These are phyloP conservation scores for Aeoliscus strigatus DNA, from an alignment of 2,797 vertebrate genomes.

Conservation along the genomic window DNA sequence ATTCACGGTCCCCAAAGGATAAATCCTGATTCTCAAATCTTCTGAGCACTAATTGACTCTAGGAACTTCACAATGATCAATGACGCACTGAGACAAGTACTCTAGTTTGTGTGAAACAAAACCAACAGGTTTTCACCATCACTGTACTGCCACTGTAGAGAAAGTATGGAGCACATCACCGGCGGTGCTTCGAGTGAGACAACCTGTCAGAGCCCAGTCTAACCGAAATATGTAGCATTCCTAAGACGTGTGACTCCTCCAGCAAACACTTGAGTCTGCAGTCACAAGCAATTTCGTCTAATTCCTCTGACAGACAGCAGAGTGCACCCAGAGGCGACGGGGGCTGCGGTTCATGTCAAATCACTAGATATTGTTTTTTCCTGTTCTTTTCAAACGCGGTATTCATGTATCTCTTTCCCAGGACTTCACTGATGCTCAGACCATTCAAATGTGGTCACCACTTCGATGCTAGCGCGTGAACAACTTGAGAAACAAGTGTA, in stretches of 20 bases:
- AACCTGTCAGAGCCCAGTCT: conserved; percentile 14
- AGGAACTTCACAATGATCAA: no score
- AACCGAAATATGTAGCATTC: conserved; percentile 35
- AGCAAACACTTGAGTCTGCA: conserved; percentile 15
- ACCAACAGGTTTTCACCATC: conserved; percentile 24
- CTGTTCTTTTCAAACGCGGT: no score
- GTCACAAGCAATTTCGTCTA: conserved; percentile 32
- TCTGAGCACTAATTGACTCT: no score
- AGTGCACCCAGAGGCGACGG: conserved; percentile 3
- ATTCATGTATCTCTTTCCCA: no score
- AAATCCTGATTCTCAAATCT: no score
- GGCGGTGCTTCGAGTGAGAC: conserved; percentile 41
- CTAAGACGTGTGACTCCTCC: conserved; percentile 17
- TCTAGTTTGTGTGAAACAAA: no score
- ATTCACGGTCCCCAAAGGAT: no score
- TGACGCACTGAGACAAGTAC: conserved; percentile 9
- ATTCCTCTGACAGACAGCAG: conserved; percentile 33
- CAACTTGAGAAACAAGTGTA: conserved; percentile 29
- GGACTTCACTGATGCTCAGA: no score
- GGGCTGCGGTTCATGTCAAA: conserved; percentile 18
- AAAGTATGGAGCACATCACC: conserved; percentile 26
- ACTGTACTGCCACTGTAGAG: conserved; percentile 28
- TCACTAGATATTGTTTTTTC: conserved; percentile 1
- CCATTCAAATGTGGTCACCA: no score
- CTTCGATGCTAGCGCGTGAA: no score